Base-by-base conservation (phyloP, 2,113 vertebrate species). In the Apeltes quadracus region DNA sequence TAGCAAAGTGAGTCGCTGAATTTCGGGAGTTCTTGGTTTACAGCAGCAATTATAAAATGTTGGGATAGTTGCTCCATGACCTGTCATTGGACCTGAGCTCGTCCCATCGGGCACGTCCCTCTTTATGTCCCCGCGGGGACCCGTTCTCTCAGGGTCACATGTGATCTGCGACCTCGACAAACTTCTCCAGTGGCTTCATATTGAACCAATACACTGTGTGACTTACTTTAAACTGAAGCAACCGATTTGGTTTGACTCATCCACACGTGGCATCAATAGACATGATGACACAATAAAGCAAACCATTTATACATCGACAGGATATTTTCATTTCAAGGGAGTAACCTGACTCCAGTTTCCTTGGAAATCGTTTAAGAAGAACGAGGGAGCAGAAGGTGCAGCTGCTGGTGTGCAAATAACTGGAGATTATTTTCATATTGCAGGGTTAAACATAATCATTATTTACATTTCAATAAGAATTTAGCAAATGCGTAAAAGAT, bases 31-130 rank as follows among this genome's bases (percentile, higher is more conserved):
- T 38, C 15, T 72, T 27, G 14, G 12, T 75, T 65, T 29, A 69
- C 67, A 50, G 72, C 58, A 64, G 39, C 61, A 34, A 9, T 81
- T 66, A 80, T 27, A n/a, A 84, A 66, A 78, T 74, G 61, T 27
- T 62, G 34, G 69, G 64, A 65, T 27, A 36, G 32, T 64, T 39
- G 46, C 58, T 69, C 67, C 11, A 12, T 72, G 58, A n/a, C n/a
- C n/a, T n/a, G n/a, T n/a, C n/a, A n/a, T n/a, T n/a, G n/a, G n/a
- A 76, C 58, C 79, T 5, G 50, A 16, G 75, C 61, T 43, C 55
- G 64, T 69, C 61, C 67, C 48, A 44, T 75, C 66, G 43, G n/a
- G 36, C 58, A 22, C 20, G 53, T 65, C 75, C 70, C 73, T 68
- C 25, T 75, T 75, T 65, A 36, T 66, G 57, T 61, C 36, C 10